Percentiles rank a stretch among this genome's conserved stretches.
phyloP scores from a whole-genome alignment of 2,888 invertebrate species.

The Quadriops clusia region DNA sequence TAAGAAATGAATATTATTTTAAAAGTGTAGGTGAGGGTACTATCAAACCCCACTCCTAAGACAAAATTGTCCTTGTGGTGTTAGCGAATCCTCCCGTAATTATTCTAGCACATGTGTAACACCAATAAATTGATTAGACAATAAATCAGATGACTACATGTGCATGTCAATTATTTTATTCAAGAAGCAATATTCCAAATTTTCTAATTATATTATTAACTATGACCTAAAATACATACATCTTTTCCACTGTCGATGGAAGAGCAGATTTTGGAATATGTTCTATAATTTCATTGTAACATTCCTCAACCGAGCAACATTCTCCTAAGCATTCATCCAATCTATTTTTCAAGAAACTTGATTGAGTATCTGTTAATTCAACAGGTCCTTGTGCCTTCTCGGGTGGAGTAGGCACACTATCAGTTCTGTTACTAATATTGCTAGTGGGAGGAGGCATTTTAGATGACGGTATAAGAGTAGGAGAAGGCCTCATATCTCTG shows the following conservation, averaged over 20 bases:
- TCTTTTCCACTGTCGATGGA: slow-evolving; percentile 25
- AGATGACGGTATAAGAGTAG: no score
- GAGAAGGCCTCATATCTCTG: no score
- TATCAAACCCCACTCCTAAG: slow-evolving; percentile 28
- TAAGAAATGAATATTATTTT: no score
- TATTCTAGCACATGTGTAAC: slow-evolving; percentile 12
- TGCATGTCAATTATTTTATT: no score
- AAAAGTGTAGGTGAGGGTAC: slow-evolving; percentile 20
- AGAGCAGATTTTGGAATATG: slow-evolving; percentile 23
- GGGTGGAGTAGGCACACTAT: slow-evolving; percentile 9
- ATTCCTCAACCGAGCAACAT: slow-evolving; percentile 26
- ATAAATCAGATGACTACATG: no score
- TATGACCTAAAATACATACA: slow-evolving; percentile 20
- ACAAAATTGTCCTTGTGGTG: slow-evolving; percentile 22
- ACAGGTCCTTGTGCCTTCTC: slow-evolving; percentile 4
- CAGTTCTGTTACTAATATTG: slow-evolving; percentile 7
- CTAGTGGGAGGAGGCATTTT: slow-evolving; percentile 5
- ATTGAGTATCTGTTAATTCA: slow-evolving; percentile 18
- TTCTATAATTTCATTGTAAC: slow-evolving; percentile 26
- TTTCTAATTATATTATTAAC: background rate
- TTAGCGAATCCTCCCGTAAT: slow-evolving; percentile 23
- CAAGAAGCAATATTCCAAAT: no score
- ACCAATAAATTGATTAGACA: slow-evolving; percentile 2
- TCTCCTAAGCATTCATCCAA: slow-evolving; percentile 32
- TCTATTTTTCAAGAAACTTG: slow-evolving; percentile 27